Conservation (phyloP, 2,888 invertebrate genomes). For the Noctua pronuba region DNA sequence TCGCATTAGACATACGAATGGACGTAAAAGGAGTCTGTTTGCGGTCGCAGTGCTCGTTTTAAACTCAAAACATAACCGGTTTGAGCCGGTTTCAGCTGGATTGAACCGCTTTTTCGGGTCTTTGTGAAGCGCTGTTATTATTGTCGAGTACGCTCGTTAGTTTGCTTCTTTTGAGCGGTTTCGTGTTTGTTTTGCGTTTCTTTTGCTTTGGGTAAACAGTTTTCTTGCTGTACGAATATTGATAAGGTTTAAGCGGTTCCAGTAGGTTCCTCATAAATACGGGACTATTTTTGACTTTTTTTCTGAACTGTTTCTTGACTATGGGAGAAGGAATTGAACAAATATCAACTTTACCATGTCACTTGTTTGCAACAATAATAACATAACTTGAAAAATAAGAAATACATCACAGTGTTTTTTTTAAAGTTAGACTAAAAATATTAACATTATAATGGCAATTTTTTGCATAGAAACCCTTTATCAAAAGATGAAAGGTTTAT, state of each 20-base stretch:
- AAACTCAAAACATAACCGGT: constrained; percentile 53
- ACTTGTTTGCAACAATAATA: too few species aligned
- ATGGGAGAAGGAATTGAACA: background rate
- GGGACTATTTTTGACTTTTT: background rate
- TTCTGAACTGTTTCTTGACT: background rate
- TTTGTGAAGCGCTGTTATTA: constrained; percentile 44
- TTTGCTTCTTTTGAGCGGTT: constrained; percentile 36
- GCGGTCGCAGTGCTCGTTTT: constrained; percentile 34
- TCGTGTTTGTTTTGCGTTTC: constrained; percentile 22
- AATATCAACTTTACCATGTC: background rate
- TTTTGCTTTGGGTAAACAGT: constrained; percentile 28
- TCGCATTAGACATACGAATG: constrained; percentile 42
- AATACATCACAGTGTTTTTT: too few species aligned
- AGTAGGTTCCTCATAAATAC: background rate
- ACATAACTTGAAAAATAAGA: too few species aligned
- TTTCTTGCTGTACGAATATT: constrained; percentile 6
- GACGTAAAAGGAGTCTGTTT: constrained; percentile 48
- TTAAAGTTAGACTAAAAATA: too few species aligned
- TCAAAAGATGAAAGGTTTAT: too few species aligned
- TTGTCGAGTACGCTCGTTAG: constrained; percentile 43
- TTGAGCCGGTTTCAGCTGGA: constrained; percentile 43
- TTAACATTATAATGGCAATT: too few species aligned
- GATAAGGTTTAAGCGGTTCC: background rate
- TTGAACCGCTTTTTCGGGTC: constrained; percentile 32
- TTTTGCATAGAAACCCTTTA: too few species aligned